Percentiles rank a stretch among this genome's conserved stretches.
These are phyloP conservation scores for Emys orbicularis DNA, from an alignment of 2,797 vertebrate species.

Conservation along the genomic window DNA sequence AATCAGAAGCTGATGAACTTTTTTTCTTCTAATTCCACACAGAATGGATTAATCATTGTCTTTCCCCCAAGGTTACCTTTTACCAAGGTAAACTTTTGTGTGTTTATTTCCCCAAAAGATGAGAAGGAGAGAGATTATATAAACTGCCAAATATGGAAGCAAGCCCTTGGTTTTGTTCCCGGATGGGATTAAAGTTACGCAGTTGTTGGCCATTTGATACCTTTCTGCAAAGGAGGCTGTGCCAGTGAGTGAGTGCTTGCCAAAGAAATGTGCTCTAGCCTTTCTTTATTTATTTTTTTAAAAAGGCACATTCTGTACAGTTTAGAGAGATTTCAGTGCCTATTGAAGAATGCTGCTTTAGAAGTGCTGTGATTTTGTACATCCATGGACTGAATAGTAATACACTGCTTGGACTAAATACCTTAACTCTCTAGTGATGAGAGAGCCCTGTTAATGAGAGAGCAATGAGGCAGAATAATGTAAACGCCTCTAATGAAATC, in stretches of 20 bases:
- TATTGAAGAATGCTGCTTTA: constrained; percentile 35
- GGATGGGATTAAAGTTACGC: constrained; percentile 58
- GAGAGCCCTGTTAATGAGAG: constrained; percentile 32
- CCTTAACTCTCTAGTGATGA: constrained; percentile 41
- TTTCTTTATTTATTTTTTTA: not conserved
- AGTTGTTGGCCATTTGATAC: constrained; percentile 29
- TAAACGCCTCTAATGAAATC: constrained; percentile 51
- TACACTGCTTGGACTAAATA: constrained; percentile 40
- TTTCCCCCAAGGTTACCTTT: constrained; percentile 42
- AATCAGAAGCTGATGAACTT: not conserved
- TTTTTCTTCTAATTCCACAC: not conserved
- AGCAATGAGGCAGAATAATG: constrained; percentile 49
- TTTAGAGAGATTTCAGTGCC: constrained; percentile 12
- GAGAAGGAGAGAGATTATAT: constrained; percentile 4
- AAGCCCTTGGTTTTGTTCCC: constrained; percentile 67
- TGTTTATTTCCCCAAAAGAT: not conserved
- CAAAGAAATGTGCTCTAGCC: not conserved
- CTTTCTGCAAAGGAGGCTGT: not conserved
- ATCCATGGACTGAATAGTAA: not conserved
- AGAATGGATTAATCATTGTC: constrained; percentile 80
- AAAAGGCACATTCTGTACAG: not conserved
- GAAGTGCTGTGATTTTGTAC: constrained; percentile 5
- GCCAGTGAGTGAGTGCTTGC: not conserved
- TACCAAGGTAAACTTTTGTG: not conserved
- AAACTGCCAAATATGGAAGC: constrained; percentile 47